Base-by-base conservation (phyloP, 1,140 invertebrate species). In the Cyphomyrmex costatus region DNA sequence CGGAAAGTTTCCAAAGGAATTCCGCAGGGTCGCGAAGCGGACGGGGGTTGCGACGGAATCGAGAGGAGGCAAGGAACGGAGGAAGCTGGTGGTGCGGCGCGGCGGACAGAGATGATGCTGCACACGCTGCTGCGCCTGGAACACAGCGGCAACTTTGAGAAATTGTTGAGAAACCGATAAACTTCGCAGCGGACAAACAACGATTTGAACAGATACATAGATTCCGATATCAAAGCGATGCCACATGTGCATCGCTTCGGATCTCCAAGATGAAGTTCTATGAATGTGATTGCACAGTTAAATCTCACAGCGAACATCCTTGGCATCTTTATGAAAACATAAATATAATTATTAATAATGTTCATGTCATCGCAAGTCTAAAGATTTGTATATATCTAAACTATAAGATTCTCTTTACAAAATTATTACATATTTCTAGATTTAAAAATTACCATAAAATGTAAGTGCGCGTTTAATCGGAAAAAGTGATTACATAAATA, bases 1-100 rank as follows among this genome's bases (percentile, higher is more conserved):
- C 93, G 92, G 92, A 94, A 94, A 94, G 92, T 94, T 94, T 89
- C 93, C 92, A 94, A 94, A 94, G 94, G 94, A 92, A 94, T 94
- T 94, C 92, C 92, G 51, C 76, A 58, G 42, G 89, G 89, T 93
- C 87, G 83, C 33, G 66, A 77, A 70, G 33, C 36, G 51, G 30
- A 33, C n/a, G 36, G 63, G 33, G 53, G 56, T 60, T 36, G 51
- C 71, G 82, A 77, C 33, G 33, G 63, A 36, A 24, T 49, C 33
- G 51, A 66, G 42, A 68, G 84, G 53, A 7, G 77, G 14, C 19
- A 33, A 60, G 80, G 71, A 79, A 21, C n/a, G 16, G 36, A 27
- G 56, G 56, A 71, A 56, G 66, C 30, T 2, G n/a, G 30, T 24
- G 16, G 42, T n/a, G n/a, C n/a, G n/a, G n/a, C n/a, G n/a, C 33